Percentiles rank a stretch among this genome's conserved stretches.
These are phyloP conservation scores for Sycophila sp. DNA, from an alignment of 1,140 invertebrate species.

Conservation along the genomic window DNA sequence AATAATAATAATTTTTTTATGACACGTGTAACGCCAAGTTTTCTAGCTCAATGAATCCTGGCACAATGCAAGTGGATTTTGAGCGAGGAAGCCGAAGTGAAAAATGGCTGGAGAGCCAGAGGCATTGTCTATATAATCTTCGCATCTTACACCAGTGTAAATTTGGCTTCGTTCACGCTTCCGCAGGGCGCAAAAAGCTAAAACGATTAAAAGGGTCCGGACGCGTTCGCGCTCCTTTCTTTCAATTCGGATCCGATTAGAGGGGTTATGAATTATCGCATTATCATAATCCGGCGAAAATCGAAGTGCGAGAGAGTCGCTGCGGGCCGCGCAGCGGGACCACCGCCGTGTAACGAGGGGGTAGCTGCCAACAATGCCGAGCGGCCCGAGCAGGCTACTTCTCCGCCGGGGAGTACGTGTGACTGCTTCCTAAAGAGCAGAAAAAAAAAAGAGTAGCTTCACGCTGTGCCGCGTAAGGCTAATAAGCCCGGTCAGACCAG, in stretches of 20 bases:
- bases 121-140: not conserved
- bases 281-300: conserved; percentile 32
- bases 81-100: too few species aligned
- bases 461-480: conserved; percentile 3
- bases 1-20: too few species aligned
- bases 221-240: not conserved
- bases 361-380: not conserved
- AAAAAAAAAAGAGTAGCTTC: not conserved
- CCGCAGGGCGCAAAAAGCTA: conserved; percentile 1
- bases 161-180: conserved; percentile 20
- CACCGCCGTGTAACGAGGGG: not conserved
- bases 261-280: conserved; percentile 28
- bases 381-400: not conserved
- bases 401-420: conserved; percentile 5
- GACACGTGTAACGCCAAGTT: too few species aligned
- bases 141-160: not conserved
- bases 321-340: conserved; percentile 7
- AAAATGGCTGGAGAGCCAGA: not conserved
- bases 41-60: too few species aligned
- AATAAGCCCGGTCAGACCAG: not conserved
- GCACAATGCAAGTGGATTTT: too few species aligned
- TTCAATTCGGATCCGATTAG: conserved; percentile 28
- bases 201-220: conserved; percentile 22
- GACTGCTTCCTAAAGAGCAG: not conserved
- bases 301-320: conserved; percentile 4